Percentiles rank a stretch among this genome's conserved stretches.
These are phyloP conservation scores for Dermolepida albohirtum DNA, from an alignment of 2,888 invertebrate genomes.

Conservation along the genomic window DNA sequence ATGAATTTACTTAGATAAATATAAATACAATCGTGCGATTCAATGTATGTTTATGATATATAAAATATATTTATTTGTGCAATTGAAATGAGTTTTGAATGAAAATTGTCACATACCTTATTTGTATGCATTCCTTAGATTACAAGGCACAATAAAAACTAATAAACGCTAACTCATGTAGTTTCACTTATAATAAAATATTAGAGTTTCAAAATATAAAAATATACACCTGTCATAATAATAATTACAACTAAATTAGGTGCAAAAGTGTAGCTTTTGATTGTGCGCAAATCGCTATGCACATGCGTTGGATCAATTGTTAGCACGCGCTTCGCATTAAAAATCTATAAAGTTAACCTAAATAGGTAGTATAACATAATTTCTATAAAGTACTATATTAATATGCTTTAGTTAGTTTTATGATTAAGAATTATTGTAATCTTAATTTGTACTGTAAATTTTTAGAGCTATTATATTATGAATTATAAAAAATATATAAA, in stretches of 20 bases:
- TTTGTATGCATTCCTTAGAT: constrained; percentile 20
- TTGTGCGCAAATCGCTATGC: constrained; percentile 8
- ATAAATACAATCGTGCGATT: too few species aligned
- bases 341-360: constrained; percentile 14
- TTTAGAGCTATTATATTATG: too few species aligned
- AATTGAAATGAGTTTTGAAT: neutral
- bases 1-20: too few species aligned
- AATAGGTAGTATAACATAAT: neutral
- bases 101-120: constrained; percentile 14
- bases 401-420: too few species aligned
- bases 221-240: constrained; percentile 36
- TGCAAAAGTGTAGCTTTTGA: constrained; percentile 9
- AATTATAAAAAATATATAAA: too few species aligned
- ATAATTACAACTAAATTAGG: constrained; percentile 31
- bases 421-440: too few species aligned
- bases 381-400: too few species aligned
- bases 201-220: constrained; percentile 8
- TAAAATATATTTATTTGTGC: too few species aligned
- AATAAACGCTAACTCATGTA: constrained; percentile 7
- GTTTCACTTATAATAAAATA: neutral
- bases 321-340: constrained; percentile 11
- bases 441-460: too few species aligned
- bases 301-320: constrained; percentile 20
- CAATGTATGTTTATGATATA: too few species aligned
- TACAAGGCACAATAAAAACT: constrained; percentile 20